Conservation (phyloP, 2,888 invertebrate genomes). For the Copidosoma aretas region DNA sequence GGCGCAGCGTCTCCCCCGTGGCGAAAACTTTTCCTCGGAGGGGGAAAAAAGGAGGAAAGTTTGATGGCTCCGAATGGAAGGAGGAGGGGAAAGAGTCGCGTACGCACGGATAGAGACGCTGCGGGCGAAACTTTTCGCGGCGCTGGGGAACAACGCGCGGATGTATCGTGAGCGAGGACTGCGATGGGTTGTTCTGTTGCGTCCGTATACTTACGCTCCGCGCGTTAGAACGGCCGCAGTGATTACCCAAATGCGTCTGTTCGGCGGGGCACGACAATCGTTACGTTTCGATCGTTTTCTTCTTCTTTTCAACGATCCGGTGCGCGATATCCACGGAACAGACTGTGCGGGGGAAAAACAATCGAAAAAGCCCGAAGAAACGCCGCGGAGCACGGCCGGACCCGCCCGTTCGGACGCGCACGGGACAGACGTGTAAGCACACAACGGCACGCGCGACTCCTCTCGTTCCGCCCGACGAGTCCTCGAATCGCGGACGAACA, state of each 20-base stretch:
- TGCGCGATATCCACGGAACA: too few species aligned
- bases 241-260: conserved; percentile 34
- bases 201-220: neutral
- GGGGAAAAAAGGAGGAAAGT: conserved; percentile 16
- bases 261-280: too few species aligned
- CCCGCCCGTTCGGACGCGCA: too few species aligned
- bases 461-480: neutral
- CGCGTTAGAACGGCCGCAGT: conserved; percentile 20
- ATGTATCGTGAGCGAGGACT: neutral
- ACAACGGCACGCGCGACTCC: too few species aligned
- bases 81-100: neutral
- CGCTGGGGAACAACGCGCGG: too few species aligned
- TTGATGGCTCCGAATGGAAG: conserved; percentile 26
- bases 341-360: too few species aligned
- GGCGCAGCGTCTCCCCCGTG: neutral
- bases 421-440: too few species aligned
- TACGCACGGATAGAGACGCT: neutral
- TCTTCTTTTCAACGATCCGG: too few species aligned
- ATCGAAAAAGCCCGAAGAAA: too few species aligned
- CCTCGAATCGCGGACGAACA: neutral
- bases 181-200: neutral
- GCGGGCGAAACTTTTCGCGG: too few species aligned
- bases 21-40: conserved; percentile 13
- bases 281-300: too few species aligned
- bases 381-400: too few species aligned